Base-by-base conservation (phyloP, 1,140 invertebrate species). In the Hylaeus volcanicus region DNA sequence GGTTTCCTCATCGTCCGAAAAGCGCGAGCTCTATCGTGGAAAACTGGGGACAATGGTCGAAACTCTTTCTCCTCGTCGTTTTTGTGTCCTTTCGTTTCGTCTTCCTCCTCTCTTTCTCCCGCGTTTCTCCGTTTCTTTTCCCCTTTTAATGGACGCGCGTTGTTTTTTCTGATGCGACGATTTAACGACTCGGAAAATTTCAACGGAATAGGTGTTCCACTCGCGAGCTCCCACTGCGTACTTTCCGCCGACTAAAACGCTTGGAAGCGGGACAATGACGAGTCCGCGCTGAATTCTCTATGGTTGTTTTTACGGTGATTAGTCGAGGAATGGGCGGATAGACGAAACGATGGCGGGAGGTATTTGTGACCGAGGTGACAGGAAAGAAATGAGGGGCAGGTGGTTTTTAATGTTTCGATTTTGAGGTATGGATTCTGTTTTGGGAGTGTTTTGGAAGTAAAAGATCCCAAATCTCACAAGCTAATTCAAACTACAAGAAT, bases 1-100 rank as follows among this genome's bases (percentile, higher is more conserved):
- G 26, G 61, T 87, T 86, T 86, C 81, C 87, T 87, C 87, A 89
- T 77, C 88, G 75, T 83, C 85, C 83, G 72, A 89, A 86, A 88
- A 8, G 82, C 69, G 61, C 81, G 80, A 81, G 71, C 79, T 78
- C 86, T 74, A 64, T 79, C 77, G 71, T 74, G 39, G 61, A 79
- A 70, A 45, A 73, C 77, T 71, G 5, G 60, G 71, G 77, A 79
- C 77, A 79, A 79, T 79, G 70, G 71, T 79, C 71, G 79, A 83
- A 66, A 8, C 61, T 65, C 64, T 80, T 53, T 45, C 43, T 9
- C 9, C 65, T 9, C 9, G 55, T 66, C 15, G 41, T 53, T 26
- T 26, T 53, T 14, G 4, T 73, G 11, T 61, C 45, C 43, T 14
- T 45, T 6, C 53, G 5, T 65, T 48, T n/a, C 3, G 26, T 56